These are phyloP conservation scores for Ctenosaura bakeri DNA, from an alignment of 2,797 vertebrate species.

Conservation along the genomic window DNA sequence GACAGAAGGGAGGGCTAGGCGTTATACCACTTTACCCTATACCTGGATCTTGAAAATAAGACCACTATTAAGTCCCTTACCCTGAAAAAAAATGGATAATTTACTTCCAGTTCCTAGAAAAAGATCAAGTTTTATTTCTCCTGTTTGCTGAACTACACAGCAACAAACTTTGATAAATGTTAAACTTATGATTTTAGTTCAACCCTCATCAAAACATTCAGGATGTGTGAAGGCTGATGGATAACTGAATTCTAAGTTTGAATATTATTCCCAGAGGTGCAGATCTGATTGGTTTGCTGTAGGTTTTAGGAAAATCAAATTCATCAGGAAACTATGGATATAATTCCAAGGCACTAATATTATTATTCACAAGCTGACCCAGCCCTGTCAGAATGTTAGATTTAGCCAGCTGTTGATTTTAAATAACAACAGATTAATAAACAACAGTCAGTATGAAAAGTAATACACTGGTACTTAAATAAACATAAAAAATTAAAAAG, in stretches of 20 bases:
- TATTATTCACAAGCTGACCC: neutral
- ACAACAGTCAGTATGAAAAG: neutral
- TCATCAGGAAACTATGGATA: neutral
- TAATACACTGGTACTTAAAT: too few species aligned
- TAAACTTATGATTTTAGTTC: neutral
- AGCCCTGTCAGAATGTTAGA: neutral
- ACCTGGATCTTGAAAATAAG: neutral
- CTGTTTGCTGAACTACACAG: neutral
- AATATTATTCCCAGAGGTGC: neutral
- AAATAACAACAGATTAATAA: constrained; percentile 49
- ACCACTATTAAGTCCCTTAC: neutral
- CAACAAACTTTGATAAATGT: neutral
- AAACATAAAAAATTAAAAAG: constrained; percentile 28
- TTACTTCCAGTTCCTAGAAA: neutral
- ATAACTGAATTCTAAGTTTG: neutral
- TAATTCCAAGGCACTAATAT: neutral
- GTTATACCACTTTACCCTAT: neutral
- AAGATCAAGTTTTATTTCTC: neutral
- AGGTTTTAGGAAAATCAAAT: neutral
- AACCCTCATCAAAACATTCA: neutral
- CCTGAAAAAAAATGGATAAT: neutral
- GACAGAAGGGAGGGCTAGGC: neutral
- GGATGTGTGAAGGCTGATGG: neutral
- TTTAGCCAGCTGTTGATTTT: neutral
- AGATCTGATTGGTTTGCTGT: neutral